A percentile compares a stretch with the other conserved stretches of the same genome.
These are phyloP conservation scores for Cyclophora albipunctata DNA, from an alignment of 2,888 invertebrate species.

Conservation along the genomic window DNA sequence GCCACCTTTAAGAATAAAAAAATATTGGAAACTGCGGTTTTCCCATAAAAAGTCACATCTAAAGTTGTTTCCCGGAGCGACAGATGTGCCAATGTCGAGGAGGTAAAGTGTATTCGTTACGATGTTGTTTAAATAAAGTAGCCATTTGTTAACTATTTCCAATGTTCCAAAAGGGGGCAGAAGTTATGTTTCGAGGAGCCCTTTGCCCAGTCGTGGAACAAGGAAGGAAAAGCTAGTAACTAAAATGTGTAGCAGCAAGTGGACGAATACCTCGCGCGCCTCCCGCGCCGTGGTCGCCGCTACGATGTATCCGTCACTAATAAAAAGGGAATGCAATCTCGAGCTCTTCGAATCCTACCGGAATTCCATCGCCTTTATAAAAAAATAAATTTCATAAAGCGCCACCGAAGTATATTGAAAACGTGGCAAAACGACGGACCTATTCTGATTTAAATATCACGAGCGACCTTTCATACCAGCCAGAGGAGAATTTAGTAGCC, in stretches of 20 bases:
- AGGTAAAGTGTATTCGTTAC: constrained; percentile 3
- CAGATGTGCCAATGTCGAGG: constrained; percentile 10
- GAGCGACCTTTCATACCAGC: constrained; percentile 9
- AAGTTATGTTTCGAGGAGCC: no score
- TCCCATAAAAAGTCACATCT: constrained; percentile 5
- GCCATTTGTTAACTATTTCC: not conserved
- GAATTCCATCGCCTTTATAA: constrained; percentile 13
- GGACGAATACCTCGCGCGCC: no score
- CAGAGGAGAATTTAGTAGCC: not conserved
- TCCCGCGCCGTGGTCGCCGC: no score
- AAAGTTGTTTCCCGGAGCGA: constrained; percentile 2
- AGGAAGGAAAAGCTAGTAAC: no score
- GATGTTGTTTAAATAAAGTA: constrained; percentile 8
- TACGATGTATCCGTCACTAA: constrained; percentile 4
- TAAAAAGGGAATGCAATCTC: constrained; percentile 11
- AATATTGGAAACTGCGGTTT: constrained; percentile 10
- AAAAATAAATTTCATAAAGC: constrained; percentile 16
- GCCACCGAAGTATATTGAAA: constrained; percentile 15
- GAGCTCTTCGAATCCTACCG: constrained; percentile 7
- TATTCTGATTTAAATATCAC: constrained; percentile 16
- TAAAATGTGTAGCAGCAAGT: no score
- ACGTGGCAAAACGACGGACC: constrained; percentile 14
- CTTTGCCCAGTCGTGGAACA: no score
- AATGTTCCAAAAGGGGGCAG: not conserved
- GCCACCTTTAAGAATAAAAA: constrained; percentile 7